Evolutionary conservation across 1,140 invertebrate species (phyloP).

Genomic region (Mya arenaria): DNA sequence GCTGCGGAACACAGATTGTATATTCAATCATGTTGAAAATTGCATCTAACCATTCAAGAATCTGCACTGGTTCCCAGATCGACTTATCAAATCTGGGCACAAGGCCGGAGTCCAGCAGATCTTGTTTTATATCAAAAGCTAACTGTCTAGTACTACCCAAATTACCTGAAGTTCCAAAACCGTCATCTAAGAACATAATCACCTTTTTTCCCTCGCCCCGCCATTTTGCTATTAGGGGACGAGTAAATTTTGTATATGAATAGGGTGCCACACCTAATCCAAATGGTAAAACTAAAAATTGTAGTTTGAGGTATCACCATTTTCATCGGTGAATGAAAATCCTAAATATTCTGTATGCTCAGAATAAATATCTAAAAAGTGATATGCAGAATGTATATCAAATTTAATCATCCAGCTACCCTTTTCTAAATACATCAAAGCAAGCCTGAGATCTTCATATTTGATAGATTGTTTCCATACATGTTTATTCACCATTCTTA

Average conservation of each 20-base stretch:
- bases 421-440: too few relatives aligned
- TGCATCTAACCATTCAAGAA: slow-evolving; percentile 6
- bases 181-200: slow-evolving; percentile 38
- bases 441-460: too few relatives aligned
- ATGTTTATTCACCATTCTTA: too few relatives aligned
- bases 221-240: slow-evolving; percentile 41
- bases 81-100: slow-evolving; percentile 23
- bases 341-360: too few relatives aligned
- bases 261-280: slow-evolving; percentile 28
- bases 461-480: too few relatives aligned
- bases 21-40: background rate
- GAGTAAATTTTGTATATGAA: slow-evolving; percentile 39
- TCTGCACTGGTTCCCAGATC: slow-evolving; percentile 8
- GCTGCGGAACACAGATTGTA: slow-evolving; percentile 3
- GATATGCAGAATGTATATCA: too few relatives aligned
- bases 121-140: background rate
- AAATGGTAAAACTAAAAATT: slow-evolving; percentile 45
- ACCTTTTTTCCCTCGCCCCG: slow-evolving; percentile 31
- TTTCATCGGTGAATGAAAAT: too few relatives aligned
- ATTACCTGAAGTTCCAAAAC: slow-evolving; percentile 15
- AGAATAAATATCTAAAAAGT: too few relatives aligned
- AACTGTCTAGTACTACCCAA: background rate
- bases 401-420: too few relatives aligned
- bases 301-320: too few relatives aligned
- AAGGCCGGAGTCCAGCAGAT: slow-evolving; percentile 19